phyloP scores from a whole-genome alignment of 2,888 invertebrate genomes.

The Idaea aversata region DNA sequence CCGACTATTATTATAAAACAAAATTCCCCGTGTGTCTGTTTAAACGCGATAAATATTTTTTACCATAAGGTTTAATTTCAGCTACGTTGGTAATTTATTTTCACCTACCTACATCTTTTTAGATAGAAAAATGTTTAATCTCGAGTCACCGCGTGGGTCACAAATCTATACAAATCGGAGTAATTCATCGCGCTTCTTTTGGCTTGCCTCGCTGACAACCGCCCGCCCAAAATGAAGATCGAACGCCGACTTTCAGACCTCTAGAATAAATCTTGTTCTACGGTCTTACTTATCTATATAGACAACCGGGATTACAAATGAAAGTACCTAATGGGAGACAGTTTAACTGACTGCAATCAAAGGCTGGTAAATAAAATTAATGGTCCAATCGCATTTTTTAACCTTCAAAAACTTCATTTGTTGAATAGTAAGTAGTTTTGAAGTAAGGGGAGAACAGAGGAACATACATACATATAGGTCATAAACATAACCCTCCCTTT shows the following conservation, averaged over 20 bases:
- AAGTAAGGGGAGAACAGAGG: too few relatives aligned
- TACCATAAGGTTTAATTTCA: slow-evolving; percentile 10
- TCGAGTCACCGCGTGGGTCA: slow-evolving; percentile 17
- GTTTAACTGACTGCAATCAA: slow-evolving; percentile 9
- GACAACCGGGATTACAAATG: background rate
- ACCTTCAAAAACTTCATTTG: too few relatives aligned
- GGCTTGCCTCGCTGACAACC: slow-evolving; percentile 33
- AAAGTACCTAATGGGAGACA: background rate
- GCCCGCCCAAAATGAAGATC: slow-evolving; percentile 45
- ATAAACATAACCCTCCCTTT: too few relatives aligned
- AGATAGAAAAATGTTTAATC: slow-evolving; percentile 5
- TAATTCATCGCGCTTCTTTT: slow-evolving; percentile 39
- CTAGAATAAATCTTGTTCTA: slow-evolving; percentile 37
- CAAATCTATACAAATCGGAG: slow-evolving; percentile 52
- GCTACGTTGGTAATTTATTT: background rate
- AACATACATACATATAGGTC: too few relatives aligned
- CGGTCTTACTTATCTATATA: background rate
- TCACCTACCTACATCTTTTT: background rate
- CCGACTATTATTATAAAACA: background rate
- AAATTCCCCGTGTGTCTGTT: background rate
- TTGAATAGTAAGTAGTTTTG: too few relatives aligned
- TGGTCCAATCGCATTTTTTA: background rate
- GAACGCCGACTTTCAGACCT: slow-evolving; percentile 38
- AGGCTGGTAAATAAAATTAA: background rate
- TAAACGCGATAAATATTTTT: background rate